phyloP scores from a whole-genome alignment of 2,888 invertebrate species.

The Beris morrisii region DNA sequence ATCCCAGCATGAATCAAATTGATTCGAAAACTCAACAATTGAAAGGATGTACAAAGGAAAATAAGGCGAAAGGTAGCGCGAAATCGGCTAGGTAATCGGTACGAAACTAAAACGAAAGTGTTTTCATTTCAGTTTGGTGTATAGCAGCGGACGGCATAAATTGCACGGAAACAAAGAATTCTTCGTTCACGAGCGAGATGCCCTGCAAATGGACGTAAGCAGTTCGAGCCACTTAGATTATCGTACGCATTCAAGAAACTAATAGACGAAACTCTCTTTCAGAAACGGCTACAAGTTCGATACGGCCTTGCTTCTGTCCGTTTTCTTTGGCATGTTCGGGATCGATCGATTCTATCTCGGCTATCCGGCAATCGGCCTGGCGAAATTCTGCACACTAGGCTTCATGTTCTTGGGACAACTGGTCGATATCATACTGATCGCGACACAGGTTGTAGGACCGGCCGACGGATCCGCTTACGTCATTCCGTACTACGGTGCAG shows the following conservation, averaged over 20 bases:
- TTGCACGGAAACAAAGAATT: constrained; percentile 78
- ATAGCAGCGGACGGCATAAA: constrained; percentile 79
- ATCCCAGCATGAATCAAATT: constrained; percentile 74
- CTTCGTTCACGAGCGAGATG: constrained; percentile 77
- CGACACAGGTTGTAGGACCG: constrained; percentile 77
- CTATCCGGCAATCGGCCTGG: constrained; percentile 91
- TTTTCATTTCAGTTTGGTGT: constrained; percentile 67
- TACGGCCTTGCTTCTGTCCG: constrained; percentile 87
- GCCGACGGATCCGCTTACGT: constrained; percentile 94
- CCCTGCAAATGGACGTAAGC: constrained; percentile 96
- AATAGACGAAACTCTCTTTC: constrained; percentile 44
- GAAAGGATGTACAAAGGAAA: constrained; percentile 74
- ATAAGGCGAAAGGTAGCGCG: constrained; percentile 72
- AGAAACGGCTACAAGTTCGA: constrained; percentile 95
- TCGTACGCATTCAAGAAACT: neutral
- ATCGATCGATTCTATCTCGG: constrained; percentile 97
- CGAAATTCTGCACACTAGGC: constrained; percentile 94
- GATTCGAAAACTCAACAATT: constrained; percentile 89
- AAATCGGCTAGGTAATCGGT: neutral
- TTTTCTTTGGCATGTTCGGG: constrained; percentile 98
- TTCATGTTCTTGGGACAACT: constrained; percentile 96
- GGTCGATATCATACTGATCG: constrained; percentile 86
- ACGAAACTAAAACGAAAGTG: neutral
- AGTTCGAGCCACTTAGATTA: constrained; percentile 13
- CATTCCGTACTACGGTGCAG: constrained; percentile 91